These are phyloP conservation scores for Oopsacas minuta DNA, from an alignment of 37 sponge, comb jelly and placozoan species.

Conservation along the genomic window DNA sequence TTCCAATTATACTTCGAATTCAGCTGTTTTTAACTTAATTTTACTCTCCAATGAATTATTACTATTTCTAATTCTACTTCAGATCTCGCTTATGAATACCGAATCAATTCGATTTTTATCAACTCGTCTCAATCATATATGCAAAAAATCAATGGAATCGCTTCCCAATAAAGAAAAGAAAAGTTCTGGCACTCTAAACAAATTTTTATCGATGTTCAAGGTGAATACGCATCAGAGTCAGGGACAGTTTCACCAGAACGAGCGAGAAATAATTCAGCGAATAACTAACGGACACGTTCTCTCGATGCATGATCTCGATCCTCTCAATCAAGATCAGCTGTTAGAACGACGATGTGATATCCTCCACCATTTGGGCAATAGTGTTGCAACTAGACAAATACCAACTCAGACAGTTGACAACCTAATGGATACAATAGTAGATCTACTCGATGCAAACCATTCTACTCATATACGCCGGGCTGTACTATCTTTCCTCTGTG, in stretches of 20 bases:
- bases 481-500: neutral
- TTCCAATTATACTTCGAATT: neutral
- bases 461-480: neutral
- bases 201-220: neutral
- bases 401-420: neutral
- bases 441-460: neutral
- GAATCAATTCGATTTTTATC: slow-evolving; percentile 14
- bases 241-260: neutral
- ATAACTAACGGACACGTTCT: neutral
- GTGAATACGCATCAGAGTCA: neutral
- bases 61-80: neutral
- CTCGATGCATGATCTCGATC: neutral
- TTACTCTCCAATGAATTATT: slow-evolving; percentile 1
- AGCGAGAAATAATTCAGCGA: neutral
- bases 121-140: neutral
- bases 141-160: neutral
- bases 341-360: neutral
- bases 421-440: neutral
- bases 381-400: neutral
- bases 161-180: neutral
- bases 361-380: neutral
- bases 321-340: neutral
- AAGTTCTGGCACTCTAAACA: neutral
- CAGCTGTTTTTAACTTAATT: slow-evolving; percentile 2
- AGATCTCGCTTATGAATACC: slow-evolving; percentile 20